Evolutionary conservation across 2,113 vertebrate genomes (phyloP), one percentile per base, ranked within the genome.

Genomic region (Benitochromis conjunctus): DNA sequence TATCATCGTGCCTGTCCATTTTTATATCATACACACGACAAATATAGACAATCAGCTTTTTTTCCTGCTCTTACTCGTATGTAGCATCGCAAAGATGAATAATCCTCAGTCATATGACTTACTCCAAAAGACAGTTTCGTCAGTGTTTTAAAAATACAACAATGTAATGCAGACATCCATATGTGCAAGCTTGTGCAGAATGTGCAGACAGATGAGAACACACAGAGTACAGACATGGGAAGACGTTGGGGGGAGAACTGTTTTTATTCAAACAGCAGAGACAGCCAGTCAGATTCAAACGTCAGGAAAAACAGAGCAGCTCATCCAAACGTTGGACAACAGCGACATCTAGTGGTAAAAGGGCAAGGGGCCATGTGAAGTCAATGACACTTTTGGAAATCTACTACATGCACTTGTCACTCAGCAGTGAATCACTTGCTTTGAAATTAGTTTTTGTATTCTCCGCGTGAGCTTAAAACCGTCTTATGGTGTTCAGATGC

Each of bases 221-320:
- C 38, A 78, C n/a, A 57, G 26, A 89, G 43, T 1, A 80, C 21
- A 79, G 13, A 53, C 79, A 46, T n/a, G 6, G 38, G 34, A 58
- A n/a, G 43, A 76, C 66, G 38, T 38, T 64, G 36, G 16, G 24
- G 4, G 7, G 5, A 21, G 19, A 60, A 76, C 24, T 86, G 92
- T 93, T 92, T 93, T 92, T 60, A 89, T 94, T 95, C 88, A 92
- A 95, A 95, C 36, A 26, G 51, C 5, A 79, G 80, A 82, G 26
- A 53, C 86, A 88, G 79, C 91, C 94, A 93, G 82, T 93, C 69
- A 93, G 5, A 89, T 80, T 84, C 26, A 76, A 82, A 79, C 16
- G 53, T 7, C 9, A 66, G 43, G 11, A 6, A 14, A 53, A 13
- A 24, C 9, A 26, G 4, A 64, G 3, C 5, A 16, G 14, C 7